Evolutionary conservation across 2,113 vertebrate species (phyloP), one percentile per base, ranked within the genome.

Genomic region (Pachyramphus minor): DNA sequence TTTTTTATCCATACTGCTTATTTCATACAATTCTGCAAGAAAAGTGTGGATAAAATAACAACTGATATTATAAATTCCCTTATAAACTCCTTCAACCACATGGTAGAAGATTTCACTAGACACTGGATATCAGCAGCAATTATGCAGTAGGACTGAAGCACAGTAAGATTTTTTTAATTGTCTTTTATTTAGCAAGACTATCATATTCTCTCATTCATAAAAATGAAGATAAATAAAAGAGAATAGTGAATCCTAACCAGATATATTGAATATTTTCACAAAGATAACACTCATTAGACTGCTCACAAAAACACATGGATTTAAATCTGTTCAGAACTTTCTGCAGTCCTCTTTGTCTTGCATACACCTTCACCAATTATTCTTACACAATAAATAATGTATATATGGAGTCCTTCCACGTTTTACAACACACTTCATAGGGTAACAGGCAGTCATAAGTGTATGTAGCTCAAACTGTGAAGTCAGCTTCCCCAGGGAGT

Each of bases 301-400:
- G n/a, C 56, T 78, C 49, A 62, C 31, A 90, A 78, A 81, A 93
- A 77, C 47, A 33, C 47, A 53, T 30, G 22, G 47, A 90, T 81
- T 90, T 86, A 93, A 92, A 89, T 56, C 31, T 72, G 60, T 93
- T 88, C 79, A 78, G 83, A 97, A 93, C 82, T 88, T 63, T 92
- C 69, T 78, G 64, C 79, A 81, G 24, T 59, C 73, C 31, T 81
- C 76, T 91, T 86, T 72, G 64, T 62, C 86, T 87, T 87, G 41
- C 66, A 78, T 64, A 41, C 44, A 84, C 35, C 76, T 94, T 84
- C 90, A 64, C 85, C 85, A 87, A 95, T 95, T 94, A 90, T 93
- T 84, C 83, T 72, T 72, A 78, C 41, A 68, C 39, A 72, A 95
- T 96, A 96, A 96, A 96, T 96, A 96, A 96, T 97, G 86, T 64